Evolutionary conservation across 2,113 vertebrate species (phyloP), one percentile per base, ranked within the genome.

Genomic region (Ceratotherium simum): DNA sequence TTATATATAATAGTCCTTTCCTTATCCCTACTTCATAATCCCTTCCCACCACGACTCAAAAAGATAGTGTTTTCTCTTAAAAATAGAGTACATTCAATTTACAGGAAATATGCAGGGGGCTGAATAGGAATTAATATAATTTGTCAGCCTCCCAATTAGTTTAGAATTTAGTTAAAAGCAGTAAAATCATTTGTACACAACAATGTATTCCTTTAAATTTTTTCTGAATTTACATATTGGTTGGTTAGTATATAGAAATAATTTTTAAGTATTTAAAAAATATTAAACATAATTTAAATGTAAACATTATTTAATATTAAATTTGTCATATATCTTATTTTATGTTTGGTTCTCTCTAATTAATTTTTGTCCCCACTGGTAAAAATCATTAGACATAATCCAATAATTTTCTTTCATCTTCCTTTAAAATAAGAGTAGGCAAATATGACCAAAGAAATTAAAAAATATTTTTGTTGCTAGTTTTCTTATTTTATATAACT

Each of bases 241-340:
- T 54, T 90, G 5, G 14, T 81, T 84, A 56, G 9, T 13, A 83
- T 70, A 58, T 2, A 42, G 33, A 89, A 94, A 48, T 75, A 64
- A 51, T 73, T 85, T 83, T 85, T 46, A 69, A 75, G 17, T 73
- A 94, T 83, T 85, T 91, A 33, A 81, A 92, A 85, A 36, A 6
- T 5, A 5, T n/a, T 27, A 46, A 36, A 42, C 9, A 31, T 73
- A 64, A 90, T 58, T 60, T 42, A 89, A 91, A 48, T 67, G 42
- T 90, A 51, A 90, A 8, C 7, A 62, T 12, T 48, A 27, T 33
- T 94, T 84, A 89, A 33, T 48, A 36, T n/a, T 54, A 48, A 39
- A 79, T 46, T n/a, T 92, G 8, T 56, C 5, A 78, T 56, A 83
- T 70, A 70, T 1, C 2, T 75, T 78, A 11, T 36, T 79, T 95